These are phyloP conservation scores for Maniola jurtina DNA, from an alignment of 1,140 invertebrate species.

Conservation along the genomic window DNA sequence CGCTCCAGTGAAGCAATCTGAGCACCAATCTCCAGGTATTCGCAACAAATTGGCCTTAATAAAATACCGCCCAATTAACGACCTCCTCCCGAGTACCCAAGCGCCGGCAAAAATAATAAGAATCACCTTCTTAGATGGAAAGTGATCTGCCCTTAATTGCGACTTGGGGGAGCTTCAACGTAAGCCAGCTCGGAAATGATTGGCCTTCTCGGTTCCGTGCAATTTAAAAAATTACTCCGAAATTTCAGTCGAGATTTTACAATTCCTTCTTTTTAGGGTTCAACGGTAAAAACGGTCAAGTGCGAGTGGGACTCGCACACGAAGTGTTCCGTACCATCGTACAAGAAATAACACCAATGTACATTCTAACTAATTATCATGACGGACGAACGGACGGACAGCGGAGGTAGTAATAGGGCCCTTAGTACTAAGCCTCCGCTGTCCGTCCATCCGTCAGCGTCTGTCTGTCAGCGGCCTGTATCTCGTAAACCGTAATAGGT, in stretches of 20 bases:
- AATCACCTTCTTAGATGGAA: slow-evolving; percentile 69
- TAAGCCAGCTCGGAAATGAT: slow-evolving; percentile 27
- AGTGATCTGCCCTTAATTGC: slow-evolving; percentile 60
- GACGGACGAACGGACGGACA: too few relatives aligned
- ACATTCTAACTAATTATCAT: too few relatives aligned
- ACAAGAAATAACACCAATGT: too few relatives aligned
- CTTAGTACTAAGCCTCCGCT: too few relatives aligned
- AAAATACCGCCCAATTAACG: slow-evolving; percentile 74
- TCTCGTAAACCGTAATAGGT: too few relatives aligned
- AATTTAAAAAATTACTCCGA: slow-evolving; percentile 29
- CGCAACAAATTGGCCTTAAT: slow-evolving; percentile 71
- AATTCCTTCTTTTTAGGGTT: neutral
- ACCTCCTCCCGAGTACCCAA: slow-evolving; percentile 21
- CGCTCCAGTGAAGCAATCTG: slow-evolving; percentile 34
- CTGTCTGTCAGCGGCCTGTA: too few relatives aligned
- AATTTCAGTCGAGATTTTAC: neutral
- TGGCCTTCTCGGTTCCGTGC: slow-evolving; percentile 9
- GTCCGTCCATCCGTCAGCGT: too few relatives aligned
- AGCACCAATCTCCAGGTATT: slow-evolving; percentile 66
- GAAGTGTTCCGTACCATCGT: too few relatives aligned
- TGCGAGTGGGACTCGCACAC: too few relatives aligned
- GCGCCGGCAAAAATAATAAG: slow-evolving; percentile 64
- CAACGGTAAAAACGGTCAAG: too few relatives aligned
- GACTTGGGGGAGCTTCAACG: slow-evolving; percentile 27
- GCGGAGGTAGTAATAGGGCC: too few relatives aligned